Conservation (phyloP, 2,113 vertebrate species). For the Leuciscus idus region DNA sequence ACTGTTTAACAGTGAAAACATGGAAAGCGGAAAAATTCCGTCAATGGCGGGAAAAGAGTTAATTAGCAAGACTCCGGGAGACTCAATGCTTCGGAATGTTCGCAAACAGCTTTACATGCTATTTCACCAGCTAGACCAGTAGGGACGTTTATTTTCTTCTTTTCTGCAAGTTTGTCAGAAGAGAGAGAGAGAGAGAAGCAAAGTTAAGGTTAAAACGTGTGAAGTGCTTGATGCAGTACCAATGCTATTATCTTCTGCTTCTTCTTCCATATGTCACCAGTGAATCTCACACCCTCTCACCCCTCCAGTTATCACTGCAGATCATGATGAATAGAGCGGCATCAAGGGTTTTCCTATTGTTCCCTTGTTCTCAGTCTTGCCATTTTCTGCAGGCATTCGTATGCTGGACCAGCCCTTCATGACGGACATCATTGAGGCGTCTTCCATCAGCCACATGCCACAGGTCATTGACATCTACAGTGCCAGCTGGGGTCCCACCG, state of each 20-base stretch:
- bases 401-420: conserved; percentile 99
- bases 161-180: too few species aligned
- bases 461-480: conserved; percentile 98
- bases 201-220: not conserved
- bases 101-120: too few species aligned
- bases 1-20: too few species aligned
- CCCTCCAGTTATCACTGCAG: not conserved
- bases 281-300: not conserved
- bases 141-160: too few species aligned
- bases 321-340: not conserved
- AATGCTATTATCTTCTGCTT: conserved; percentile 10
- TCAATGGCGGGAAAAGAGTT: too few species aligned
- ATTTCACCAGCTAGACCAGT: too few species aligned
- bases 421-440: conserved; percentile 99
- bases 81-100: too few species aligned
- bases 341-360: not conserved
- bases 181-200: too few species aligned
- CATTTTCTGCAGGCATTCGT: conserved; percentile 83
- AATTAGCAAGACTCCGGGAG: too few species aligned
- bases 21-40: too few species aligned
- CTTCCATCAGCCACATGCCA: conserved; percentile 98
- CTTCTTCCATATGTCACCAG: not conserved
- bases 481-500: conserved; percentile 98
- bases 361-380: not conserved
- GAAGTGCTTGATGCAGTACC: not conserved